phyloP scores from a whole-genome alignment of 2,113 vertebrate genomes.

The Sakesphorus luctuosus region DNA sequence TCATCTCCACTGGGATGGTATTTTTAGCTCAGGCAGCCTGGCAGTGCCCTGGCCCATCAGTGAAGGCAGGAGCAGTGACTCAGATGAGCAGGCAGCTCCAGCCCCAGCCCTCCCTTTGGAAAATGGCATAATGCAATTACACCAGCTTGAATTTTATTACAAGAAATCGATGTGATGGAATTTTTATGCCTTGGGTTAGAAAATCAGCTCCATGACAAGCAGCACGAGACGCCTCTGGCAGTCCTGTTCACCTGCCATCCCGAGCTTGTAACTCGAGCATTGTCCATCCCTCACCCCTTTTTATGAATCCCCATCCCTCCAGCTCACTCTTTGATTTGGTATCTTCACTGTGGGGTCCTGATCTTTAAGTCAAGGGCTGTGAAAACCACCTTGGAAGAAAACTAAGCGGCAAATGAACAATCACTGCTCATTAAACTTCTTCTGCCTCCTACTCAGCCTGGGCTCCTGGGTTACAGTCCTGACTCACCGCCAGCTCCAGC shows the following conservation, averaged over 20 bases:
- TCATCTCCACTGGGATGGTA: background rate
- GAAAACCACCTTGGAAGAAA: background rate
- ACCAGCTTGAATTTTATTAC: background rate
- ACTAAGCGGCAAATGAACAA: constrained; percentile 34
- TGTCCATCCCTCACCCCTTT: background rate
- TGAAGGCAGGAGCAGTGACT: background rate
- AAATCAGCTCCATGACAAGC: background rate
- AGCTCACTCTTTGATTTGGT: background rate
- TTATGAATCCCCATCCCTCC: background rate
- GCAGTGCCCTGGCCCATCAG: rapidly evolving
- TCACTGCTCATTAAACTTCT: constrained; percentile 26
- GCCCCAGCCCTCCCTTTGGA: background rate
- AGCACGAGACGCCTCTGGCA: background rate
- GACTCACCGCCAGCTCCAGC: constrained; percentile 9
- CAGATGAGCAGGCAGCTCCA: background rate
- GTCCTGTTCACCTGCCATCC: background rate
- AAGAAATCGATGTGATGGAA: background rate
- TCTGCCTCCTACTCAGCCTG: constrained; percentile 50
- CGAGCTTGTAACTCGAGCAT: background rate
- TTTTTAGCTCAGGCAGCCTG: background rate
- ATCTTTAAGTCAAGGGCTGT: background rate
- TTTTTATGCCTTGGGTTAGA: constrained; percentile 3
- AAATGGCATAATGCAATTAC: background rate
- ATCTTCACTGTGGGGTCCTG: background rate
- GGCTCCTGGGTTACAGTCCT: constrained; percentile 36